A percentile compares a stretch with the other conserved stretches of the same genome.
Conservation (phyloP, 2,888 invertebrate species). For the Onthophagus sagittarius region DNA sequence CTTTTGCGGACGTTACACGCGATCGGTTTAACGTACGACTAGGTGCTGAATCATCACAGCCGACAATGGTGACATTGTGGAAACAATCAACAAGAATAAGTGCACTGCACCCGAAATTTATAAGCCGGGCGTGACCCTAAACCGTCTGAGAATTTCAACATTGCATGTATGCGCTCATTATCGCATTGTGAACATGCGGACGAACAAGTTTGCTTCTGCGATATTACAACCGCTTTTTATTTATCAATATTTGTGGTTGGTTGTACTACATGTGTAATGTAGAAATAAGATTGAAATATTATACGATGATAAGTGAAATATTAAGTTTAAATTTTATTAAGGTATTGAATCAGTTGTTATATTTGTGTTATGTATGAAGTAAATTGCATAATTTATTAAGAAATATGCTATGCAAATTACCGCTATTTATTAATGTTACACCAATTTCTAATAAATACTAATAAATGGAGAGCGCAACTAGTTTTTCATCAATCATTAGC, state of each 20-base stretch:
- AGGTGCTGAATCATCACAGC: neutral
- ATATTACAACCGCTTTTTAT: neutral
- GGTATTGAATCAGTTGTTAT: too few relatives aligned
- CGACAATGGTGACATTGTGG: neutral
- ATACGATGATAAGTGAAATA: neutral
- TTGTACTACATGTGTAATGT: neutral
- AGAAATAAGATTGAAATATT: neutral
- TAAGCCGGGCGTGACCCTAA: neutral
- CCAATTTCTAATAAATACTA: neutral
- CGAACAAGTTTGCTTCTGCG: neutral
- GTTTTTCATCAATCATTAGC: neutral
- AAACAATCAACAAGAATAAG: neutral
- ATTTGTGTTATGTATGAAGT: too few relatives aligned
- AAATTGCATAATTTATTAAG: too few relatives aligned
- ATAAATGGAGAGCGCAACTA: neutral
- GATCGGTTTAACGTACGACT: neutral
- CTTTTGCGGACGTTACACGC: neutral
- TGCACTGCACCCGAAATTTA: neutral
- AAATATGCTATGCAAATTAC: too few relatives aligned
- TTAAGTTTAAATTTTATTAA: too few relatives aligned
- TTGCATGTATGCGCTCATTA: neutral
- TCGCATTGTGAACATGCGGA: neutral
- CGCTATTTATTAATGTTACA: too few relatives aligned
- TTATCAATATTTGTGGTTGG: neutral
- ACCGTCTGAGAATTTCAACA: neutral